These are phyloP conservation scores for Lasiurus borealis DNA, from an alignment of 2,113 vertebrate species.

Conservation along the genomic window DNA sequence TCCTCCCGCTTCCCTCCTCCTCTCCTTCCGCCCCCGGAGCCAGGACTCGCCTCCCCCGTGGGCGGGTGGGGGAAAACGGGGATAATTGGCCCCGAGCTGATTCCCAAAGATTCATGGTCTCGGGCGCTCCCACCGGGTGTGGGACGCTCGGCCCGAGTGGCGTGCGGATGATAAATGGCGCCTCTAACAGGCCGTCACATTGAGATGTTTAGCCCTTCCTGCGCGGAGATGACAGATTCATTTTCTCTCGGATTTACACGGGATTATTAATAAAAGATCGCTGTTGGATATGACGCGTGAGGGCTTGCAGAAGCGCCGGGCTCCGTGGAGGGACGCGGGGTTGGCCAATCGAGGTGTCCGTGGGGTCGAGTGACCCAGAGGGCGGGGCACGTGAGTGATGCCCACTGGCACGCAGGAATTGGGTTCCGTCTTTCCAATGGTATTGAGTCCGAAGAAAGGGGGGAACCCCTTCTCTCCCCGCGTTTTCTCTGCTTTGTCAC, in stretches of 20 bases:
- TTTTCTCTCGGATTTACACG: conserved; percentile 76
- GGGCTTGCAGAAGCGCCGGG: background rate
- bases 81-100: conserved; percentile 80
- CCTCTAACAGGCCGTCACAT: conserved; percentile 71
- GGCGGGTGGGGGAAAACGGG: background rate
- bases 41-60: conserved; percentile 74
- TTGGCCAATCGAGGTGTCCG: background rate
- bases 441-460: rapidly evolving
- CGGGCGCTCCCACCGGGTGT: conserved; percentile 57
- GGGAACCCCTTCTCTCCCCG: background rate
- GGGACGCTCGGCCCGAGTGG: conserved; percentile 53
- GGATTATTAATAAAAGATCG: conserved; percentile 75
- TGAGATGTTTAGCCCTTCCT: conserved; percentile 78
- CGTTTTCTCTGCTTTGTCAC: background rate
- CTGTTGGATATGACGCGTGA: conserved; percentile 54
- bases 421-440: background rate
- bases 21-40: conserved; percentile 48
- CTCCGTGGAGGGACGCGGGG: rapidly evolving
- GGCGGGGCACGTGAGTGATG: background rate
- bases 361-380: background rate
- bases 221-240: conserved; percentile 76
- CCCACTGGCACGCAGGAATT: rapidly evolving
- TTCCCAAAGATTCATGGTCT: conserved; percentile 78
- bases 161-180: conserved; percentile 78
- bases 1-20: conserved; percentile 43